Evolutionary conservation across 2,113 vertebrate genomes (phyloP).

Genomic region (Sigmodon hispidus): DNA sequence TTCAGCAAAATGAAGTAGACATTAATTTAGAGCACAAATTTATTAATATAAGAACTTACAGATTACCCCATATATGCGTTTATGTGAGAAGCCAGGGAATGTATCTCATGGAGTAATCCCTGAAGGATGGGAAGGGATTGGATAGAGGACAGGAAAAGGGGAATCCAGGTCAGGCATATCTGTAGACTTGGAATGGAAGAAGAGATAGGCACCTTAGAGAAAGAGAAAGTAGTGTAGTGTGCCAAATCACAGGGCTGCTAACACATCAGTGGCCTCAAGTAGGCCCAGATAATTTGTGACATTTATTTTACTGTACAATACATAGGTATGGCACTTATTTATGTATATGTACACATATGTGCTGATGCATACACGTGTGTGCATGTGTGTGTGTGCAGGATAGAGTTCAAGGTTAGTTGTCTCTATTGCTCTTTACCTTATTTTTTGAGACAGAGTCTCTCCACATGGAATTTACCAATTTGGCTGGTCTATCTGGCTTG

Average conservation of each 20-base stretch:
- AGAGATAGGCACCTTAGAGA: not conserved
- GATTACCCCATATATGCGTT: not conserved
- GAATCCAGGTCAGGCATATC: not conserved
- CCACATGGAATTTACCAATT: not conserved
- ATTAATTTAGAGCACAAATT: constrained; percentile 17
- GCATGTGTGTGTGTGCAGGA: not conserved
- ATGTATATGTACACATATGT: not conserved
- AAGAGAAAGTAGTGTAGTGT: not conserved
- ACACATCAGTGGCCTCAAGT: not conserved
- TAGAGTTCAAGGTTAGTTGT: not conserved
- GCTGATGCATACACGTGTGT: not conserved
- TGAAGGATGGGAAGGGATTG: not conserved
- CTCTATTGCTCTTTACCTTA: not conserved
- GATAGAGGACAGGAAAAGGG: not conserved
- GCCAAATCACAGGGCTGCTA: not conserved
- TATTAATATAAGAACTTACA: not conserved
- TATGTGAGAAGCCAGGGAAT: not conserved
- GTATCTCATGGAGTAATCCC: not conserved
- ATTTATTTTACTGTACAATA: not conserved
- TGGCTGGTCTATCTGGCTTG: not conserved
- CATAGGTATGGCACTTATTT: not conserved
- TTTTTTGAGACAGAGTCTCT: not conserved
- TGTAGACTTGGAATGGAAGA: not conserved
- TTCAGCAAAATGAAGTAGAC: not conserved
- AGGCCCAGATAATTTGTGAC: not conserved